A percentile compares a stretch with the other conserved stretches of the same genome.
phyloP scores from a whole-genome alignment of 2,113 vertebrate genomes.

The Oenanthe melanoleuca region DNA sequence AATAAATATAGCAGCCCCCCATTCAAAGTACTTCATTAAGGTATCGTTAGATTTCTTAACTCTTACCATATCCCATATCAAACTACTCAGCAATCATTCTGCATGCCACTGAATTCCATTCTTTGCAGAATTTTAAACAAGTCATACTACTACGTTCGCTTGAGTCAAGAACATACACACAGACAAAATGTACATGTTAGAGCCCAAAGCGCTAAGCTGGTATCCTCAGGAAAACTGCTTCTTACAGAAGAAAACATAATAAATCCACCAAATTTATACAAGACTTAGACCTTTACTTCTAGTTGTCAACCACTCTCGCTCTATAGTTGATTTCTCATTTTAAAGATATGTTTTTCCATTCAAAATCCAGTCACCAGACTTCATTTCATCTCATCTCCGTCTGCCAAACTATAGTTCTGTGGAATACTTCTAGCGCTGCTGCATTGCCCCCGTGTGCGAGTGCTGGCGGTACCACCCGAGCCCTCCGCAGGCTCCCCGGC shows the following conservation, averaged over 20 bases:
- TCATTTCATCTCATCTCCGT: neutral
- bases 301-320: neutral
- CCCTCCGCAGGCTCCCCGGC: no score
- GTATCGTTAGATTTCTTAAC: neutral
- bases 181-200: neutral
- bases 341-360: neutral
- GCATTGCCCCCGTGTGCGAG: rapidly evolving
- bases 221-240: neutral
- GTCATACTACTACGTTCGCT: neutral
- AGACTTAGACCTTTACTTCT: neutral
- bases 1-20: neutral
- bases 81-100: neutral
- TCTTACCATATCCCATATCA: neutral
- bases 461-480: rapidly evolving
- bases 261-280: neutral
- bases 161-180: neutral
- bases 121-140: neutral
- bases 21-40: neutral
- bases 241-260: neutral
- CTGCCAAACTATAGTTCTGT: neutral
- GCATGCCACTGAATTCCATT: rapidly evolving
- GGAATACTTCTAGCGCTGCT: neutral
- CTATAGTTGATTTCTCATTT: neutral
- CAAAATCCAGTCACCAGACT: neutral
- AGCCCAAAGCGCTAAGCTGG: neutral